phyloP scores from a whole-genome alignment of 2,888 invertebrate species.

The Apotomis turbidana region DNA sequence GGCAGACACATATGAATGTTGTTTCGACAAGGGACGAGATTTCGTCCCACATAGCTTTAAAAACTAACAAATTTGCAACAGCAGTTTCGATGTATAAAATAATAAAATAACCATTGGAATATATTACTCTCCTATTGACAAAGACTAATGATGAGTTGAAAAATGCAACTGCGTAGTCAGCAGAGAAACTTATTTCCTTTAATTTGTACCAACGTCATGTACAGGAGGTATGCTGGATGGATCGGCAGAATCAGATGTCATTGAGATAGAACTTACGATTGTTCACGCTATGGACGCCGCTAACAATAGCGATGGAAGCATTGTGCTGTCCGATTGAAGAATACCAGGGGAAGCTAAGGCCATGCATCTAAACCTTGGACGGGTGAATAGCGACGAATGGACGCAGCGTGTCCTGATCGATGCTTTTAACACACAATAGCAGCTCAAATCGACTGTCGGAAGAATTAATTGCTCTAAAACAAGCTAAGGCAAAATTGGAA shows the following conservation, averaged over 20 bases:
- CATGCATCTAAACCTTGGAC: conserved; percentile 75
- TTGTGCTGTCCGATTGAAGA: conserved; percentile 77
- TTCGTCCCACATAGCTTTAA: not conserved
- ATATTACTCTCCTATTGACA: not conserved
- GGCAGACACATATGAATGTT: conserved; percentile 33
- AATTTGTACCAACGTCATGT: conserved; percentile 39
- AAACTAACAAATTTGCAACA: not conserved
- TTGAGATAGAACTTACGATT: conserved; percentile 73
- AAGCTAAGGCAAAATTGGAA: conserved; percentile 57
- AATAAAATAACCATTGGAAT: not conserved
- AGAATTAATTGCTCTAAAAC: conserved; percentile 51
- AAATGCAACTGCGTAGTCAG: not conserved
- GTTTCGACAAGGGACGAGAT: conserved; percentile 18
- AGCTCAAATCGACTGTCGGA: conserved; percentile 38
- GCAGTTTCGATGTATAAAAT: not conserved
- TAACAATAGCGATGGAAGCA: conserved; percentile 70
- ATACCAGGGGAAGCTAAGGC: conserved; percentile 72
- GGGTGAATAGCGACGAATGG: conserved; percentile 61
- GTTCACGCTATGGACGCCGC: conserved; percentile 53
- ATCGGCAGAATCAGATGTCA: conserved; percentile 70
- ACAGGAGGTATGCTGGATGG: conserved; percentile 57
- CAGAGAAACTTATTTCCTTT: conserved; percentile 30
- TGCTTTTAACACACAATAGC: conserved; percentile 48
- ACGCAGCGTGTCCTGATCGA: conserved; percentile 48
- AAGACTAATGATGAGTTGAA: not conserved